Base-by-base conservation (phyloP, 2,113 vertebrate genomes). In the Rhegmatorhina hoffmannsi region DNA sequence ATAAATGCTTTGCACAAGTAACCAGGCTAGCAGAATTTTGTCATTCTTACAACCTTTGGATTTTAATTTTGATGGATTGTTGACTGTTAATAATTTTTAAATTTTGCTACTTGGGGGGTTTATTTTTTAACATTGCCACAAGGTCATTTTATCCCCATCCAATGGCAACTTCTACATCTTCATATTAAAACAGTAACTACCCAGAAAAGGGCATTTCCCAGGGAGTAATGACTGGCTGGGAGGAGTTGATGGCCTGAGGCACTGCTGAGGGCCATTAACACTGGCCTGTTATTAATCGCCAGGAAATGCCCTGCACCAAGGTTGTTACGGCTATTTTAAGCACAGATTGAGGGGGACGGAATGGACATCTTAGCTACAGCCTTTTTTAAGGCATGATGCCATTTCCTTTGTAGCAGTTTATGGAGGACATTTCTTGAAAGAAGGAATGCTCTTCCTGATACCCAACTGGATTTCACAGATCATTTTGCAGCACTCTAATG, bases 201-300 rank as follows among this genome's bases (percentile, higher is more conserved):
- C 49, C 70, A 86, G 91, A 76, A 89, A 89, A 94, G 87, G 87
- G 84, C 89, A 97, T 87, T 96, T 96, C 91, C 81, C 72, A 84
- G 87, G 91, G 70, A 97, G 81, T 80, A 97, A 95, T 96, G 93
- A 86, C 90, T 93, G 92, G 55, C 67, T 85, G 89, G 86, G 93
- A 96, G 93, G 88, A 95, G 90, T 89, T 96, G 95, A 95, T 95
- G 86, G 94, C 91, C 91, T 56, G 80, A 95, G 95, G 95, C 90
- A 77, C 88, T 94, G 96, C 95, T 92, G 78, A 93, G 95, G 74
- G 89, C 91, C 85, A 89, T 96, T 96, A 96, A 97, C 90, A 86
- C 90, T 63, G 87, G 49, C 85, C 31, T 7, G 89, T 84, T 84
- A 92, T 96, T 96, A 95, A 95, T 92, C 33, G 3, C 72, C 63